These are phyloP conservation scores for Nephila pilipes DNA, from an alignment of 1,140 invertebrate species.

Conservation along the genomic window DNA sequence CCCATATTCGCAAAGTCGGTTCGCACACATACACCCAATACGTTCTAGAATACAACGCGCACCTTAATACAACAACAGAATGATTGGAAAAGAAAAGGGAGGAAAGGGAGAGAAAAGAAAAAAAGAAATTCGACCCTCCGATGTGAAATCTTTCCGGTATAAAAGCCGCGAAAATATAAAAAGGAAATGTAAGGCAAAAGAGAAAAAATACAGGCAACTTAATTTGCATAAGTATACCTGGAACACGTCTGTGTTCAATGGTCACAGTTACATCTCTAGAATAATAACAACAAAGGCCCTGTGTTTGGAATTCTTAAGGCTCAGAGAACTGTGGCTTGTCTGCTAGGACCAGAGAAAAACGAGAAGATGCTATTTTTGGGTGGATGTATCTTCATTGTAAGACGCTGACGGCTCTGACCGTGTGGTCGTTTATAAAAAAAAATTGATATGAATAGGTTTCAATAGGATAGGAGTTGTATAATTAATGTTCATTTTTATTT, in stretches of 20 bases:
- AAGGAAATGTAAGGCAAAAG: slow-evolving; percentile 29
- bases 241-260: slow-evolving; percentile 43
- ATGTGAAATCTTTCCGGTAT: slow-evolving; percentile 44
- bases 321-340: background rate
- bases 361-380: background rate
- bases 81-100: slow-evolving; percentile 15
- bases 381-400: background rate
- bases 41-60: slow-evolving; percentile 11
- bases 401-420: background rate
- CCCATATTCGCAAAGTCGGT: background rate
- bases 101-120: background rate
- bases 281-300: slow-evolving; percentile 59
- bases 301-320: slow-evolving; percentile 54
- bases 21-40: slow-evolving; percentile 37
- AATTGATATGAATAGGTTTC: background rate
- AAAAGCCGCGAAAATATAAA: slow-evolving; percentile 37
- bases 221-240: slow-evolving; percentile 71
- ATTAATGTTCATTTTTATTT: background rate
- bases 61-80: background rate
- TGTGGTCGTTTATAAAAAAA: background rate
- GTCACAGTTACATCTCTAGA: slow-evolving; percentile 44
- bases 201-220: slow-evolving; percentile 7
- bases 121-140: background rate
- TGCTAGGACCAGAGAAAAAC: background rate
- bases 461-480: background rate